Conservation (phyloP, 2,797 vertebrate species). For the Gymnoscopelus braueri region DNA sequence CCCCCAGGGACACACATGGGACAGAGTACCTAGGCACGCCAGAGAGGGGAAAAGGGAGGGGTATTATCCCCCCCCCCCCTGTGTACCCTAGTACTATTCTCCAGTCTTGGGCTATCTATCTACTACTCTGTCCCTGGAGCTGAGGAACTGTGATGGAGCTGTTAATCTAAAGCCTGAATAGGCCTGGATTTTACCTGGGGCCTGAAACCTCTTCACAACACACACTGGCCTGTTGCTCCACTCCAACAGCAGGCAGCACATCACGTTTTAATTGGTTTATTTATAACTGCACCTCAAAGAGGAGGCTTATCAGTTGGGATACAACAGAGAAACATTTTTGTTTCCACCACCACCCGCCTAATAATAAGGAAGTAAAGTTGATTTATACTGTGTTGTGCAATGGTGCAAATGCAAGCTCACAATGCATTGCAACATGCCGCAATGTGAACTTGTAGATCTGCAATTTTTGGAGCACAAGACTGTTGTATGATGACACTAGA, state of each 20-base stretch:
- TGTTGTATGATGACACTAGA: too few species aligned
- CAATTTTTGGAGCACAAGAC: too few species aligned
- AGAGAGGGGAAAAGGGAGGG: constrained; percentile 36
- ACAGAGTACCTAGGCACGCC: constrained; percentile 34
- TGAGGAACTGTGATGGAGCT: constrained; percentile 54
- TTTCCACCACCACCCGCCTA: too few species aligned
- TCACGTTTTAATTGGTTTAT: constrained; percentile 39
- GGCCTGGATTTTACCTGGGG: constrained; percentile 65
- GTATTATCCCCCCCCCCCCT: constrained; percentile 24
- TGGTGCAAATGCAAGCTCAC: too few species aligned
- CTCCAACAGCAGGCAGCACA: too few species aligned
- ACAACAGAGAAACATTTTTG: neutral
- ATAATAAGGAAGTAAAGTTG: too few species aligned
- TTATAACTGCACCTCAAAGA: constrained; percentile 8
- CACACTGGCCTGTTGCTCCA: constrained; percentile 24
- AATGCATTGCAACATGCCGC: too few species aligned
- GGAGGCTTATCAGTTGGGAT: neutral
- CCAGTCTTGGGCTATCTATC: constrained; percentile 65
- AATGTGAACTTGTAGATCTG: too few species aligned
- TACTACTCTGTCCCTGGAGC: constrained; percentile 55
- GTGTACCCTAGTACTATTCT: constrained; percentile 61
- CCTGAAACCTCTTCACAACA: constrained; percentile 52
- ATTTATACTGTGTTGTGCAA: too few species aligned
- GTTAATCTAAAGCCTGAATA: constrained; percentile 65
- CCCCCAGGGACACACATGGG: constrained; percentile 47